phyloP scores from a whole-genome alignment of 2,797 vertebrate genomes.

The Ambastaia sidthimunki region DNA sequence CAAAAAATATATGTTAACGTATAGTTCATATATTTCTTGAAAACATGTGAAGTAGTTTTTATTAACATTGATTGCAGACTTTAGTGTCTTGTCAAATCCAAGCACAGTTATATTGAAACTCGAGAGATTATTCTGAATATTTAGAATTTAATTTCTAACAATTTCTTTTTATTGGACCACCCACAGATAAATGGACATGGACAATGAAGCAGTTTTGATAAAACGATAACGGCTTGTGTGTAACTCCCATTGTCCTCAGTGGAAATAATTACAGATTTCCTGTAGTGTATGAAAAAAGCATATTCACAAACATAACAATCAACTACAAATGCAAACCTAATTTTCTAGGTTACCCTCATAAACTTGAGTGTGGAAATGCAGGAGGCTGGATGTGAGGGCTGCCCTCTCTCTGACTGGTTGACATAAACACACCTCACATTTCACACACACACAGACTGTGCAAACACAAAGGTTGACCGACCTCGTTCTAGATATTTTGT shows the following conservation, averaged over 20 bases:
- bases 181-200: too few relatives aligned
- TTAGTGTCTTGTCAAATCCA: background rate
- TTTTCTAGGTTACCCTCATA: background rate
- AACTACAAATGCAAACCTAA: background rate
- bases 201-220: conserved; percentile 14
- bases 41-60: too few relatives aligned
- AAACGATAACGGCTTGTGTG: conserved; percentile 1
- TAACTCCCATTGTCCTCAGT: conserved; percentile 5
- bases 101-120: too few relatives aligned
- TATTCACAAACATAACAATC: background rate
- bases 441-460: conserved; percentile 33
- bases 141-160: too few relatives aligned
- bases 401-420: conserved; percentile 44
- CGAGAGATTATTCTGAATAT: too few relatives aligned
- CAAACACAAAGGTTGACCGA: conserved; percentile 20
- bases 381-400: background rate
- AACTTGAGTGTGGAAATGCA: background rate
- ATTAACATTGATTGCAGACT: background rate
- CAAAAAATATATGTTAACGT: too few relatives aligned
- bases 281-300: background rate
- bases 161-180: too few relatives aligned
- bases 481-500: conserved; percentile 50
- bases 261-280: conserved; percentile 6
- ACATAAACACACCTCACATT: conserved; percentile 55
- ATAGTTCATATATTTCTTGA: too few relatives aligned